These are phyloP conservation scores for Spinus pinus DNA, from an alignment of 2,797 vertebrate genomes.

Conservation along the genomic window DNA sequence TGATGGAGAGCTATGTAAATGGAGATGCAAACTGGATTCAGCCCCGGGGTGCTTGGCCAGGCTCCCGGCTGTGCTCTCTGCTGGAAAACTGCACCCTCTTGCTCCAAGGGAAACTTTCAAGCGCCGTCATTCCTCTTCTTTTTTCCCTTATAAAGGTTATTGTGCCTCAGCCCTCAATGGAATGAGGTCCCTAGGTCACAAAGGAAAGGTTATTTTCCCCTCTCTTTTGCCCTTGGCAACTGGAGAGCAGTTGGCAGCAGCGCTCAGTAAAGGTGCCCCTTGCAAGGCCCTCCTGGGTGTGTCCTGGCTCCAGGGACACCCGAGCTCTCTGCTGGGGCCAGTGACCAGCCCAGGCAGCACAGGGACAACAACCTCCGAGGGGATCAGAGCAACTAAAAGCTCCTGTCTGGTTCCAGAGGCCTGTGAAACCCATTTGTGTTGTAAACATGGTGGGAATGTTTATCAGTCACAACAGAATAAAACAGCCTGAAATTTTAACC, in stretches of 20 bases:
- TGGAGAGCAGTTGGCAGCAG: background rate
- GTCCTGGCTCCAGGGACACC: background rate
- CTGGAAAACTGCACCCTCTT: background rate
- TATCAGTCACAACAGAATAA: background rate
- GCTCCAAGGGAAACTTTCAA: constrained; percentile 35
- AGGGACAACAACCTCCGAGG: background rate
- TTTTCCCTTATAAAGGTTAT: constrained; percentile 20
- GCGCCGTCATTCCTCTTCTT: background rate
- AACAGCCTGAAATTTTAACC: background rate
- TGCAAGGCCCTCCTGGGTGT: background rate
- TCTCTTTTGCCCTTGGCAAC: background rate
- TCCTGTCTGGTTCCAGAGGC: background rate
- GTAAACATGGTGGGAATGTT: background rate
- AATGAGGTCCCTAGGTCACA: background rate
- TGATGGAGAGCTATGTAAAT: constrained; percentile 32
- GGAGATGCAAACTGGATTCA: constrained; percentile 21
- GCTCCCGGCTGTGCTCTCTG: background rate
- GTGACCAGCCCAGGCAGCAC: background rate
- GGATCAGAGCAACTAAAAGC: background rate
- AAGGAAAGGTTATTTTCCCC: background rate
- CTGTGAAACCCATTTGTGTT: background rate
- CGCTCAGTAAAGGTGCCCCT: background rate
- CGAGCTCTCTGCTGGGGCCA: background rate
- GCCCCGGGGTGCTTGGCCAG: background rate
- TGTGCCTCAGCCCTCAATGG: background rate